Conservation (phyloP, 2,888 invertebrate genomes). For the Scotopteryx bipunctaria region DNA sequence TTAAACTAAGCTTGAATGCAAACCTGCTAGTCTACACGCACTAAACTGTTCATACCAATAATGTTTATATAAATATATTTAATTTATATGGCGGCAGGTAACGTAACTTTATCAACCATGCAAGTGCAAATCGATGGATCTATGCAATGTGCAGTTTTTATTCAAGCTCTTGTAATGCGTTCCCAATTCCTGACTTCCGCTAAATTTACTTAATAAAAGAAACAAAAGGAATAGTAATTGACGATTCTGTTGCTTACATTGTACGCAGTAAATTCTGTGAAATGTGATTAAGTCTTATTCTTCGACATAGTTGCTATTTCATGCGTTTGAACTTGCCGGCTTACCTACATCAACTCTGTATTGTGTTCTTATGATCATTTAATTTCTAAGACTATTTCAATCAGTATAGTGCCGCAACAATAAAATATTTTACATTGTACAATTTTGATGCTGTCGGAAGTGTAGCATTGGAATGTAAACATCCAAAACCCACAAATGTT, state of each 20-base stretch:
- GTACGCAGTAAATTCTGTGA: conserved; percentile 27
- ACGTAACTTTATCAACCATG: too few species aligned
- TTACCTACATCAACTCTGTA: conserved; percentile 30
- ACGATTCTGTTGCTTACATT: conserved; percentile 41
- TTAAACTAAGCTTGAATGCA: background rate
- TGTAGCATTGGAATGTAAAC: conserved; percentile 18
- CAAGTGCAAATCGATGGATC: background rate
- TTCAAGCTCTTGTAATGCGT: conserved; percentile 8
- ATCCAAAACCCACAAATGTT: conserved; percentile 40
- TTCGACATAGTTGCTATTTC: conserved; percentile 26
- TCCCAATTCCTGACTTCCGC: conserved; percentile 54
- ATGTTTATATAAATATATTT: too few species aligned
- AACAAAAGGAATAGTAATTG: conserved; percentile 58
- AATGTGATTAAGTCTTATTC: conserved; percentile 26
- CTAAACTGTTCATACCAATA: too few species aligned
- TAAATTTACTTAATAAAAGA: conserved; percentile 50
- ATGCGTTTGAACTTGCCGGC: conserved; percentile 22
- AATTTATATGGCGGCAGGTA: too few species aligned
- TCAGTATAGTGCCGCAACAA: too few species aligned
- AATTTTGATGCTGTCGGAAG: background rate
- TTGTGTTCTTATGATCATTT: conserved; percentile 52
- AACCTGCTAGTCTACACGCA: background rate
- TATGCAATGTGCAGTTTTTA: conserved; percentile 7
- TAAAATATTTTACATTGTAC: too few species aligned
- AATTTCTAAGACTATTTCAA: too few species aligned